A percentile compares a stretch with the other conserved stretches of the same genome.
phyloP scores from a whole-genome alignment of 1,140 invertebrate species.

The Micrasema longulum region DNA sequence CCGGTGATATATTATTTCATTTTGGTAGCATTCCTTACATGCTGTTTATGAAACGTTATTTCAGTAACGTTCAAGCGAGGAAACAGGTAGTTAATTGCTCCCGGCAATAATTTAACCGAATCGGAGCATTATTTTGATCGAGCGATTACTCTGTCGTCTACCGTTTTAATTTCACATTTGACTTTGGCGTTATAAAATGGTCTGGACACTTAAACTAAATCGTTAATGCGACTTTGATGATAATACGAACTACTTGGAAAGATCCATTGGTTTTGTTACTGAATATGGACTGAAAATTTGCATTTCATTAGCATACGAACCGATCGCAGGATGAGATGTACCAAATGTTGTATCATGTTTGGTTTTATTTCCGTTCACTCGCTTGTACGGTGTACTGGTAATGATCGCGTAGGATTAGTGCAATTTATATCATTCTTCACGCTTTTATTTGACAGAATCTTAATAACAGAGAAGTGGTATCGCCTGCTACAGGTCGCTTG shows the following conservation, averaged over 20 bases:
- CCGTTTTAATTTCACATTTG: slow-evolving; percentile 46
- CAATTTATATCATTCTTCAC: slow-evolving; percentile 57
- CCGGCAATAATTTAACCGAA: slow-evolving; percentile 15
- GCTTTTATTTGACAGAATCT: slow-evolving; percentile 46
- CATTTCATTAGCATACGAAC: slow-evolving; percentile 67
- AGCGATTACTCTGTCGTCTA: slow-evolving; percentile 39
- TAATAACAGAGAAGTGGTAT: slow-evolving; percentile 39
- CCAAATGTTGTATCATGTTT: slow-evolving; percentile 26
- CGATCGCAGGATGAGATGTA: slow-evolving; percentile 41
- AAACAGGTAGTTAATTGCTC: slow-evolving; percentile 37
- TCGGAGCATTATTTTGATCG: slow-evolving; percentile 38
- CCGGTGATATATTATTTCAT: slow-evolving; percentile 28
- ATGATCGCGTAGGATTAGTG: slow-evolving; percentile 53
- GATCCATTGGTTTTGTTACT: slow-evolving; percentile 66
- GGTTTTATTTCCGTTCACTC: slow-evolving; percentile 32
- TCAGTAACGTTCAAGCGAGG: slow-evolving; percentile 31
- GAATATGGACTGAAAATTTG: slow-evolving; percentile 64
- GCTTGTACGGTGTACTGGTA: not conserved
- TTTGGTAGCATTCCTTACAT: slow-evolving; percentile 25
- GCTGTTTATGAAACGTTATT: slow-evolving; percentile 32
- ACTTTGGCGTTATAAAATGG: slow-evolving; percentile 36
- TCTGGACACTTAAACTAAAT: slow-evolving; percentile 45
- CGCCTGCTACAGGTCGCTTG: slow-evolving; percentile 34
- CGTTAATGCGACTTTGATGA: slow-evolving; percentile 62
- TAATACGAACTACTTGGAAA: slow-evolving; percentile 52